Percentiles rank a stretch among this genome's conserved stretches.
Evolutionary conservation across 2,797 vertebrate species (phyloP).

Genomic region (Oreochromis grahami): DNA sequence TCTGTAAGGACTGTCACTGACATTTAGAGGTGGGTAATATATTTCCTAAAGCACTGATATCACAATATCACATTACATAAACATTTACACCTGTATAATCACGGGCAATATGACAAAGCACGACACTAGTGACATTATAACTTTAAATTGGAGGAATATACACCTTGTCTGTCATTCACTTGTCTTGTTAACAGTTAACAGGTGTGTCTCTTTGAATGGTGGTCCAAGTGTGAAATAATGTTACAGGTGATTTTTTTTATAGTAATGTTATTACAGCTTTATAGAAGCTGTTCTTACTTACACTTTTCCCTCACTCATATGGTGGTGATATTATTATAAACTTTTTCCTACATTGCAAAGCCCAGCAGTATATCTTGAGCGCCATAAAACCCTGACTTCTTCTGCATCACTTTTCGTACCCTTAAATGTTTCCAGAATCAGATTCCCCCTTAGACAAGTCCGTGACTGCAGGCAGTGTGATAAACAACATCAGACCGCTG

Average conservation of each 20-base stretch:
- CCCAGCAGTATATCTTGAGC: background rate
- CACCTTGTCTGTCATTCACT: background rate
- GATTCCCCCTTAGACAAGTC: constrained; percentile 23
- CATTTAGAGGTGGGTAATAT: background rate
- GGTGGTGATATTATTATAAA: background rate
- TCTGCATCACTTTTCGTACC: constrained; percentile 22
- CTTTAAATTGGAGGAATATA: background rate
- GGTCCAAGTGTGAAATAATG: background rate
- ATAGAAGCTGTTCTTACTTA: background rate
- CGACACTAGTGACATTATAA: background rate
- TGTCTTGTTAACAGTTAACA: background rate
- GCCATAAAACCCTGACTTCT: background rate
- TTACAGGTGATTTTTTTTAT: background rate
- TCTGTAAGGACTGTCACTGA: background rate
- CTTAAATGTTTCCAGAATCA: constrained; percentile 50
- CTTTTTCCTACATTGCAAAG: background rate
- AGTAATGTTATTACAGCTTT: background rate
- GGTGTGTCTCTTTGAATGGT: background rate
- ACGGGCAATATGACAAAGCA: background rate
- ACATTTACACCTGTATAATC: background rate
- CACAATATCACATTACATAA: background rate
- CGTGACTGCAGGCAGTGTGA: constrained; percentile 36
- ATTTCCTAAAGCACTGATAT: background rate
- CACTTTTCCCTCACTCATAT: background rate
- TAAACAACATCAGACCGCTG: constrained; percentile 52